These are phyloP conservation scores for Polymixis flavicincta DNA, from an alignment of 2,888 invertebrate species.

Conservation along the genomic window DNA sequence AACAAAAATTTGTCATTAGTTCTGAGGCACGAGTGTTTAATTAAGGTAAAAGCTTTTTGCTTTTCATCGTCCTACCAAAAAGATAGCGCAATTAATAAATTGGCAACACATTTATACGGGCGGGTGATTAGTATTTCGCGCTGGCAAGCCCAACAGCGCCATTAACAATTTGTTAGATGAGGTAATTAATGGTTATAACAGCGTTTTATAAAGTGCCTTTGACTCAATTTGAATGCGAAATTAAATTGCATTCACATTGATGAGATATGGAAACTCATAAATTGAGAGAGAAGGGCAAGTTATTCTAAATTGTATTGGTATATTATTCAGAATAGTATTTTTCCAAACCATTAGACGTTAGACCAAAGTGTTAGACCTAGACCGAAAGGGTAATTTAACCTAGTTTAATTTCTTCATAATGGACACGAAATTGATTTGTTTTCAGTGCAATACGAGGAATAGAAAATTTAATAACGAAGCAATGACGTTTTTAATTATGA, in stretches of 20 bases:
- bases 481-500: background rate
- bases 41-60: slow-evolving; percentile 48
- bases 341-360: too few relatives aligned
- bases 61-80: slow-evolving; percentile 33
- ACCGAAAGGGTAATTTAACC: slow-evolving; percentile 7
- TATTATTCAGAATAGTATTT: too few relatives aligned
- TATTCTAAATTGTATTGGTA: background rate
- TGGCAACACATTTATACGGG: slow-evolving; percentile 53
- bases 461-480: background rate
- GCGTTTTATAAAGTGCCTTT: slow-evolving; percentile 40
- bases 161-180: slow-evolving; percentile 46
- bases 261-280: slow-evolving; percentile 14
- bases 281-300: background rate
- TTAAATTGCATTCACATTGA: slow-evolving; percentile 17
- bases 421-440: slow-evolving; percentile 8
- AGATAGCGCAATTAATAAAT: slow-evolving; percentile 45
- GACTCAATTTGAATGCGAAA: slow-evolving; percentile 39
- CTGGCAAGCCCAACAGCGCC: slow-evolving; percentile 38
- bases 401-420: slow-evolving; percentile 1
- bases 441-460: slow-evolving; percentile 1
- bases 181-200: slow-evolving; percentile 39
- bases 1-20: slow-evolving; percentile 8
- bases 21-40: slow-evolving; percentile 31
- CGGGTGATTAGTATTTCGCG: slow-evolving; percentile 43
- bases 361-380: too few relatives aligned